A percentile compares a stretch with the other conserved stretches of the same genome.
Conservation (phyloP, 2,888 invertebrate genomes). For the Drosophila cyrtoloma region DNA sequence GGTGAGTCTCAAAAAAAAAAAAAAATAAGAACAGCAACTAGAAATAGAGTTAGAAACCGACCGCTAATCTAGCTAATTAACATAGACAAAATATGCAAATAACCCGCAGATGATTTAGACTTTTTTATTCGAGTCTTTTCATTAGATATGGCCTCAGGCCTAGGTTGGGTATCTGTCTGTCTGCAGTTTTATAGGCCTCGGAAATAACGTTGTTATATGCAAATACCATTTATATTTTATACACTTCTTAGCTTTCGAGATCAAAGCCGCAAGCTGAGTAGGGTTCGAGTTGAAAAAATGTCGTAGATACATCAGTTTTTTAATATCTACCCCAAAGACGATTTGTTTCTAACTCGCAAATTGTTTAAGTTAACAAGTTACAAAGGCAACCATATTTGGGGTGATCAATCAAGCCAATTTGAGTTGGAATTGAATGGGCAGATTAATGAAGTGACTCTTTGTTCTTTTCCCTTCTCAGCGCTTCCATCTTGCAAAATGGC, state of each 20-base stretch:
- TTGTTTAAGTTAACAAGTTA: conserved; percentile 37
- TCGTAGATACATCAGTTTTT: conserved; percentile 14
- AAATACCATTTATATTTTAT: conserved; percentile 28
- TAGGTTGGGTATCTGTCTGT: neutral
- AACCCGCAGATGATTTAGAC: conserved; percentile 60
- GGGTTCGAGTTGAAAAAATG: neutral
- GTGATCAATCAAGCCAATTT: conserved; percentile 60
- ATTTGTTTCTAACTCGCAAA: conserved; percentile 33
- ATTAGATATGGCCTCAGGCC: conserved; percentile 45
- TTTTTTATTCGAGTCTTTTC: conserved; percentile 50
- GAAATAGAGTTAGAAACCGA: conserved; percentile 19
- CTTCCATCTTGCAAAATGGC: conserved; percentile 85
- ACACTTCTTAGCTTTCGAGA: conserved; percentile 4
- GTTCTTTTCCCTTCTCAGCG: conserved; percentile 54
- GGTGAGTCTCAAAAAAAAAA: conserved; percentile 74
- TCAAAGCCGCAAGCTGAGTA: conserved; percentile 12
- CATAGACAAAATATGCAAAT: conserved; percentile 71
- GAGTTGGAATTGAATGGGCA: conserved; percentile 18
- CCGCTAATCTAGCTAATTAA: conserved; percentile 59
- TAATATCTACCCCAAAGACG: neutral
- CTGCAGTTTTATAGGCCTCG: conserved; percentile 16
- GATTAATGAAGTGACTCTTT: conserved; percentile 45
- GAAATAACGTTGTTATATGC: conserved; percentile 33
- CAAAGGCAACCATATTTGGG: conserved; percentile 34
- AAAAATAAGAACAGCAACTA: neutral